Evolutionary conservation across 2,888 invertebrate species (phyloP).

Genomic region (Aromia moschata): DNA sequence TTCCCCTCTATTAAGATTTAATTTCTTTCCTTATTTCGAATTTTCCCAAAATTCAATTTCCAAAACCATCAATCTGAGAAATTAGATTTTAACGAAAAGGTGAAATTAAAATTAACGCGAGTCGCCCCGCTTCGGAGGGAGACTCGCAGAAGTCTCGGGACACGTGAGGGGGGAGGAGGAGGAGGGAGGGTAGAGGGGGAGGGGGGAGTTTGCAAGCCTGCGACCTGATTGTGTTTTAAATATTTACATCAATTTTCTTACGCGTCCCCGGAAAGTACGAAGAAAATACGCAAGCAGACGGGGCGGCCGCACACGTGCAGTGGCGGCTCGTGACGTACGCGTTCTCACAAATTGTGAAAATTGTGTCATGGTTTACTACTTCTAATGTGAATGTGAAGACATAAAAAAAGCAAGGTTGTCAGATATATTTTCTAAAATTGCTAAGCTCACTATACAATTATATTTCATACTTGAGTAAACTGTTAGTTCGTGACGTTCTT

Average conservation of each 20-base stretch:
- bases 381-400: too few relatives aligned
- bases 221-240: constrained; percentile 46
- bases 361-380: too few relatives aligned
- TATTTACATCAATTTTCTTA: constrained; percentile 46
- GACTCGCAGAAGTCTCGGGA: constrained; percentile 10
- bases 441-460: too few relatives aligned
- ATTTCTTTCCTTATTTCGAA: constrained; percentile 30
- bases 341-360: too few relatives aligned
- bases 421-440: too few relatives aligned
- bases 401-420: too few relatives aligned
- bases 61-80: constrained; percentile 36
- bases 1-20: constrained; percentile 25
- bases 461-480: too few relatives aligned
- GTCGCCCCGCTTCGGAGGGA: background rate
- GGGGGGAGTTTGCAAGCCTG: constrained; percentile 28
- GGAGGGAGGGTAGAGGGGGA: too few relatives aligned
- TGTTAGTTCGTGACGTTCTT: too few relatives aligned
- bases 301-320: background rate
- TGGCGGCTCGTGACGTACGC: too few relatives aligned
- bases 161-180: background rate
- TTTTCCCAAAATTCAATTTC: constrained; percentile 36
- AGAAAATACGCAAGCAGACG: constrained; percentile 2
- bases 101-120: constrained; percentile 21
- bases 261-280: constrained; percentile 30
- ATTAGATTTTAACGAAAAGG: constrained; percentile 32